These are phyloP conservation scores for Tragelaphus eurycerus DNA, from an alignment of 2,797 vertebrate genomes.

Conservation along the genomic window DNA sequence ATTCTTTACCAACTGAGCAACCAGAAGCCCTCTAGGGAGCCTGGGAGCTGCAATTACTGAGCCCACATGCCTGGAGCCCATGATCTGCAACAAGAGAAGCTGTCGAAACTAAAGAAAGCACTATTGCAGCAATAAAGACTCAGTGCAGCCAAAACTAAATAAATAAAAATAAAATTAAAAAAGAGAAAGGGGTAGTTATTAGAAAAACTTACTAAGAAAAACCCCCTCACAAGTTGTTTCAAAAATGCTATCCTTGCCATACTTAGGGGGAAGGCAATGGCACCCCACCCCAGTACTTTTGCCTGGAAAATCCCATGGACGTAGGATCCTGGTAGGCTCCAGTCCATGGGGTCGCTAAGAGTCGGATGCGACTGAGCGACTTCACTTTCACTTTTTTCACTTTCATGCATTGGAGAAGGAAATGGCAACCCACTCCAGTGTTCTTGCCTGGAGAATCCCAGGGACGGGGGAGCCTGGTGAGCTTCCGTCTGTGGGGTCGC, in stretches of 20 bases:
- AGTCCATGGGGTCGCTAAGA: no score
- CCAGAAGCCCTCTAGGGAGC: not conserved
- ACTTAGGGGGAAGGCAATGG: not conserved
- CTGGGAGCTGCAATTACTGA: not conserved
- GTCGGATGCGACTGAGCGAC: no score
- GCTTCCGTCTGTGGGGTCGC: no score
- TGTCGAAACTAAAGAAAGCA: not conserved
- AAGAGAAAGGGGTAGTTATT: not conserved
- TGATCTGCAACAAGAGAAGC: not conserved
- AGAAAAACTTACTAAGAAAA: not conserved
- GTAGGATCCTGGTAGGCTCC: no score
- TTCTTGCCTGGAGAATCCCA: no score
- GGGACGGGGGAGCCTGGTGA: no score
- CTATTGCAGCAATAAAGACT: not conserved
- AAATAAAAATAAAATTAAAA: not conserved
- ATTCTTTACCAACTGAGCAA: not conserved
- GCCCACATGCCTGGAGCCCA: not conserved
- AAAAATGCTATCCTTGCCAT: not conserved
- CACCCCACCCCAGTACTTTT: no score
- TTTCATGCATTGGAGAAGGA: no score
- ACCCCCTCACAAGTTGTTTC: not conserved
- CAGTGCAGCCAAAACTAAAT: not conserved
- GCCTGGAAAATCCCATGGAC: no score
- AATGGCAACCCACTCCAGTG: no score
- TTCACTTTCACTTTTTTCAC: no score